Conservation (phyloP, 1,140 invertebrate genomes). For the Diachasmimorpha longicaudata region DNA sequence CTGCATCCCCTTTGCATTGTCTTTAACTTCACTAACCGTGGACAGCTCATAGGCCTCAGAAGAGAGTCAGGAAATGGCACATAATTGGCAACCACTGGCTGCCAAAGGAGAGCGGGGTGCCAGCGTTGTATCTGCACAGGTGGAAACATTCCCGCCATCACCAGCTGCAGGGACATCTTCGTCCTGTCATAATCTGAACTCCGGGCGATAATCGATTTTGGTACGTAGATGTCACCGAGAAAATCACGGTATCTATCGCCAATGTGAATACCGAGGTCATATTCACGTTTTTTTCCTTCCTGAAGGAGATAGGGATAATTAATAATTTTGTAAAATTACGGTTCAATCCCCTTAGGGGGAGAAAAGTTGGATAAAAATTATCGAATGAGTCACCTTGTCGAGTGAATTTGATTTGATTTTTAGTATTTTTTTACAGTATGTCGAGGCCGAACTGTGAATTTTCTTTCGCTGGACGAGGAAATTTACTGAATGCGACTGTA, state of each 20-base stretch:
- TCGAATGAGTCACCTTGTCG: too few species aligned
- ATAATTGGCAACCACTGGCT: slow-evolving; percentile 39
- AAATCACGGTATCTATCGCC: slow-evolving; percentile 54
- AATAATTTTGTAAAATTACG: background rate
- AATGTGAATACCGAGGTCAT: slow-evolving; percentile 55
- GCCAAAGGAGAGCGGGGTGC: slow-evolving; percentile 45
- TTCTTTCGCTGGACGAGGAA: too few species aligned
- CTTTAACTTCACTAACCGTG: background rate
- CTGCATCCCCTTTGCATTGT: too few species aligned
- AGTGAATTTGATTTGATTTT: too few species aligned
- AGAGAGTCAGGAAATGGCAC: background rate
- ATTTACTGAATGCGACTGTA: too few species aligned
- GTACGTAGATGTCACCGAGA: slow-evolving; percentile 52
- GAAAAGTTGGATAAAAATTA: too few species aligned
- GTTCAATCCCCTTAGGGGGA: too few species aligned
- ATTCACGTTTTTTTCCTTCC: slow-evolving; percentile 58
- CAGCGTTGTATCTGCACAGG: slow-evolving; percentile 41
- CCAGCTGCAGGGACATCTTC: slow-evolving; percentile 58
- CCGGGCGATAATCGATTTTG: slow-evolving; percentile 56
- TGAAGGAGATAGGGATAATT: slow-evolving; percentile 21
- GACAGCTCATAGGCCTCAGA: background rate
- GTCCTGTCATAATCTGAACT: slow-evolving; percentile 68
- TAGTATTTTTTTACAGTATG: too few species aligned
- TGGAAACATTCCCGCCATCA: slow-evolving; percentile 50
- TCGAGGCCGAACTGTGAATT: too few species aligned